Conservation (phyloP, 53 echinoderm and acorn worm species). For the Patiria pectinifera region DNA sequence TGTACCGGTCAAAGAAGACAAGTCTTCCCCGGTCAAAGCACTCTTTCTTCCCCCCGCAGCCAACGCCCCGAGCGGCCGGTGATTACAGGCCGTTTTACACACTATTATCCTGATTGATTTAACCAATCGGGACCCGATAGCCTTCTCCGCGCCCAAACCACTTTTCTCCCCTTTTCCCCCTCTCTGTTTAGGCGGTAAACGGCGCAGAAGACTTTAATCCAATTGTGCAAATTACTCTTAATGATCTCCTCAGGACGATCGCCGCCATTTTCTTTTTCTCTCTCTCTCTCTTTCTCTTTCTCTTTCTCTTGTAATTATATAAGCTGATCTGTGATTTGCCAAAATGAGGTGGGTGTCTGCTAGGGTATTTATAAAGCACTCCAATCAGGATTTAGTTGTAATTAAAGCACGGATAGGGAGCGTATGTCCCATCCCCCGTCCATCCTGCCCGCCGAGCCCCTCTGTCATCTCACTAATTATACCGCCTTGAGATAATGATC, state of each 20-base stretch:
- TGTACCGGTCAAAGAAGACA: neutral
- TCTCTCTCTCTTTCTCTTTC: neutral
- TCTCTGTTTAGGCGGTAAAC: constrained; percentile 31
- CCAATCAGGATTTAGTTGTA: constrained; percentile 32
- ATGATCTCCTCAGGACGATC: neutral
- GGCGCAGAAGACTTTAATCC: constrained; percentile 7
- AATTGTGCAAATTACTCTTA: constrained; percentile 1
- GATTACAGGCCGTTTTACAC: constrained; percentile 49
- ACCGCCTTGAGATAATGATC: constrained; percentile 4
- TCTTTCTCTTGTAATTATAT: neutral
- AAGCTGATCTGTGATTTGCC: neutral
- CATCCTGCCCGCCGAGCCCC: neutral
- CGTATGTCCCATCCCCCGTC: neutral
- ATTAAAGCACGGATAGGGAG: constrained; percentile 2
- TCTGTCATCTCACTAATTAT: neutral
- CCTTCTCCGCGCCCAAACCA: neutral
- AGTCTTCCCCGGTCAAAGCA: constrained; percentile 15
- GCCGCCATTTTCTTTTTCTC: neutral
- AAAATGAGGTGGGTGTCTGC: neutral
- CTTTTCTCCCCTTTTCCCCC: neutral
- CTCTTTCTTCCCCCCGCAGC: constrained; percentile 8
- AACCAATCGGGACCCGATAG: constrained; percentile 22
- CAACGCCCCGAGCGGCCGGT: constrained; percentile 10
- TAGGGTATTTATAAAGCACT: constrained; percentile 19
- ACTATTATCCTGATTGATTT: constrained; percentile 50